These are phyloP conservation scores for Poeciliopsis turneri DNA, from an alignment of 2,797 vertebrate genomes.

Conservation along the genomic window DNA sequence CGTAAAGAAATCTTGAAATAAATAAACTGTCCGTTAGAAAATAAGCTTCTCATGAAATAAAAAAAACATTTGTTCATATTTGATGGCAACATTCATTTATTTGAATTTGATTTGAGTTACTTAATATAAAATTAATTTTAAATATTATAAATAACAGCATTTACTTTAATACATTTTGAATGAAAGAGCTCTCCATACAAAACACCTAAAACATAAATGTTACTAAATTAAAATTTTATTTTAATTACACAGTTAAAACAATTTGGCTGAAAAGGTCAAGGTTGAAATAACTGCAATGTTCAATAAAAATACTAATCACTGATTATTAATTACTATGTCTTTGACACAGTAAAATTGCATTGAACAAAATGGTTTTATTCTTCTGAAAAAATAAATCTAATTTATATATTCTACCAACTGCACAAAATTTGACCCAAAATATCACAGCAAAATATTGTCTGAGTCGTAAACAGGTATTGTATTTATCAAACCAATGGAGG, in stretches of 20 bases:
- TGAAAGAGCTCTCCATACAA: neutral
- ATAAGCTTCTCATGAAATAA: too few relatives aligned
- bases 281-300: neutral
- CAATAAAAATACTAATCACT: neutral
- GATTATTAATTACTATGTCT: neutral
- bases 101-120: too few relatives aligned
- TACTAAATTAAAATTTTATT: neutral
- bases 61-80: too few relatives aligned
- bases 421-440: neutral
- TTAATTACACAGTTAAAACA: neutral
- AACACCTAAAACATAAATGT: neutral
- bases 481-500: neutral
- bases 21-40: too few relatives aligned
- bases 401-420: neutral
- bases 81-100: too few relatives aligned
- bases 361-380: neutral
- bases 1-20: neutral
- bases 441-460: neutral
- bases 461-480: neutral
- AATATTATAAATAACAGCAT: too few relatives aligned
- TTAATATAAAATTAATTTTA: too few relatives aligned
- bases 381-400: neutral
- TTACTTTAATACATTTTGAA: too few relatives aligned
- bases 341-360: neutral
- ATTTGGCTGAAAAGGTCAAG: neutral